Conservation (phyloP, 2,797 vertebrate genomes). For the Chloroceryle amazona region DNA sequence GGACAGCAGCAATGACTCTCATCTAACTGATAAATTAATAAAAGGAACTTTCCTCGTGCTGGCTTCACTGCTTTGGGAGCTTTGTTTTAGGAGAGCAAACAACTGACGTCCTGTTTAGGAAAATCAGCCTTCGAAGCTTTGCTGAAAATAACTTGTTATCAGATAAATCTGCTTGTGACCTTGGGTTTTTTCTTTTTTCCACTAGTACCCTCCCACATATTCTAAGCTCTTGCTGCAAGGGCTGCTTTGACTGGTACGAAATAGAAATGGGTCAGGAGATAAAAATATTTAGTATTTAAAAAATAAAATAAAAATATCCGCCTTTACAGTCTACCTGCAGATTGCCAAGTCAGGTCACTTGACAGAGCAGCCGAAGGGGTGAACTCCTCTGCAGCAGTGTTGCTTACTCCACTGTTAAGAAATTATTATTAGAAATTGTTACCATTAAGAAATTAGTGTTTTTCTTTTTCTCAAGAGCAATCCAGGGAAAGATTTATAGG, state of each 20-base stretch:
- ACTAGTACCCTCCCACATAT: not conserved
- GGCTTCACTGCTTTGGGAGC: not conserved
- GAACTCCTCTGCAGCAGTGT: not conserved
- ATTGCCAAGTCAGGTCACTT: not conserved
- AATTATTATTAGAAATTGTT: not conserved
- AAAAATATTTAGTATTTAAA: not conserved
- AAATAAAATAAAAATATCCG: not conserved
- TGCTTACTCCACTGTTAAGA: not conserved
- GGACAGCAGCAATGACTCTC: not conserved
- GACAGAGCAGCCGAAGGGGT: fast-evolving
- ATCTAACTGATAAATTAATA: not conserved
- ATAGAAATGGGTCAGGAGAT: not conserved
- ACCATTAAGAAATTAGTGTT: not conserved
- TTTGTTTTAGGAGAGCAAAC: not conserved
- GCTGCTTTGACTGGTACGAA: not conserved
- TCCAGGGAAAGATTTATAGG: not conserved
- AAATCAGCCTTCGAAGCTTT: not conserved
- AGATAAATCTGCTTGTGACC: not conserved
- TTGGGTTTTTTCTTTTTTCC: not conserved
- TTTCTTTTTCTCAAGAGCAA: not conserved
- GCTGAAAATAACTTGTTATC: slow-evolving; percentile 29
- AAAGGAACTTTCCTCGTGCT: not conserved
- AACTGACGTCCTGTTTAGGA: not conserved
- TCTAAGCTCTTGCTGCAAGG: not conserved
- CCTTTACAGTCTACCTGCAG: not conserved